These are phyloP conservation scores for Machimus rusticus DNA, from an alignment of 2,888 invertebrate species.

Conservation along the genomic window DNA sequence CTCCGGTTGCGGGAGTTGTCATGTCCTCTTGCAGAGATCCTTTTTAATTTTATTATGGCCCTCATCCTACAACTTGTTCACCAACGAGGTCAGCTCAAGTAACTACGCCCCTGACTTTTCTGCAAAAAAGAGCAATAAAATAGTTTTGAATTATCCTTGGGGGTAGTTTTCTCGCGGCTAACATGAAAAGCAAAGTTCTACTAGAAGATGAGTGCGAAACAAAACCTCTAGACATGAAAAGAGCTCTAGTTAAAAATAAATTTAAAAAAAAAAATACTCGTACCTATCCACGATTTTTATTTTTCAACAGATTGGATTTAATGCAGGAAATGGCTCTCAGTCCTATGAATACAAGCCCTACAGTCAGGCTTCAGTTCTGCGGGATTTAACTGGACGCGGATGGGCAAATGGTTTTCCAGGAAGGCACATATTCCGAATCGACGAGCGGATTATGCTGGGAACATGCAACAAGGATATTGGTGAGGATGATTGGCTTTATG, in stretches of 20 bases:
- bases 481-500: constrained; percentile 57
- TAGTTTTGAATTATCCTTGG: neutral
- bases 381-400: constrained; percentile 84
- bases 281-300: neutral
- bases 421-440: constrained; percentile 92
- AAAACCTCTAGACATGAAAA: neutral
- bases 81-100: neutral
- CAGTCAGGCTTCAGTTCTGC: constrained; percentile 84
- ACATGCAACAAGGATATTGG: constrained; percentile 92
- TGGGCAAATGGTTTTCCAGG: constrained; percentile 89
- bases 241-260: neutral
- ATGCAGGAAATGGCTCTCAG: constrained; percentile 93
- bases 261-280: neutral
- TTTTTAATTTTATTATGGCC: neutral
- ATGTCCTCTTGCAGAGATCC: neutral
- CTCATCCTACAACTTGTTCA: neutral
- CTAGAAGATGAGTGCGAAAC: neutral
- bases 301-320: constrained; percentile 84
- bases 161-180: neutral
- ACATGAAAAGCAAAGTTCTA: neutral
- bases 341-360: constrained; percentile 89
- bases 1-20: neutral
- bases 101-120: neutral
- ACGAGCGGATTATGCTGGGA: constrained; percentile 92
- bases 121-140: neutral